phyloP scores from a whole-genome alignment of 2,113 vertebrate genomes.

The Triplophysa rosa region DNA sequence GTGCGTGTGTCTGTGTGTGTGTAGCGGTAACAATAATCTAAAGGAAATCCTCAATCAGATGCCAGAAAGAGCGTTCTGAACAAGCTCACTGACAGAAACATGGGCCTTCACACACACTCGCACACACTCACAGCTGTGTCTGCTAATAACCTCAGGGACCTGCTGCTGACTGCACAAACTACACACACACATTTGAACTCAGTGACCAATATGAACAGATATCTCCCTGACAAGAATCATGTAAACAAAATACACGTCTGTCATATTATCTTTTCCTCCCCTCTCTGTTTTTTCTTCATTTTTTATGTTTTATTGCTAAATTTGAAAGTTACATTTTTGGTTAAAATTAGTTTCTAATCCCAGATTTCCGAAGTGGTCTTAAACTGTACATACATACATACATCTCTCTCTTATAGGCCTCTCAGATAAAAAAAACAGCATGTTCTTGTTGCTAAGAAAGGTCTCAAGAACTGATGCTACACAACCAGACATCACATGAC shows the following conservation, averaged over 20 bases:
- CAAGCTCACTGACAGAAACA: slow-evolving; percentile 81
- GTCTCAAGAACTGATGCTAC: not conserved
- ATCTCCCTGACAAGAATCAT: not conserved
- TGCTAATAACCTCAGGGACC: slow-evolving; percentile 76
- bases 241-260: not conserved
- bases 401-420: too few species aligned
- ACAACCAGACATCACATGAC: not conserved
- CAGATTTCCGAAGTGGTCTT: too few species aligned
- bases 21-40: slow-evolving; percentile 69
- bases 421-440: too few species aligned
- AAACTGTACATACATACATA: too few species aligned
- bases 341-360: too few species aligned
- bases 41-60: slow-evolving; percentile 84
- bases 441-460: not conserved
- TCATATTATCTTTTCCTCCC: not conserved
- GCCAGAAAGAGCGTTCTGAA: slow-evolving; percentile 70
- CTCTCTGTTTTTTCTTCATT: too few species aligned
- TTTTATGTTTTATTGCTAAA: too few species aligned
- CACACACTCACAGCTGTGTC: slow-evolving; percentile 66
- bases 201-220: not conserved
- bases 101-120: slow-evolving; percentile 49
- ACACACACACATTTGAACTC: slow-evolving; percentile 26
- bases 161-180: slow-evolving; percentile 47
- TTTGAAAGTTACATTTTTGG: too few species aligned
- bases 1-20: slow-evolving; percentile 44